phyloP scores from a whole-genome alignment of 2,797 vertebrate genomes.

The Galaxias olidus region DNA sequence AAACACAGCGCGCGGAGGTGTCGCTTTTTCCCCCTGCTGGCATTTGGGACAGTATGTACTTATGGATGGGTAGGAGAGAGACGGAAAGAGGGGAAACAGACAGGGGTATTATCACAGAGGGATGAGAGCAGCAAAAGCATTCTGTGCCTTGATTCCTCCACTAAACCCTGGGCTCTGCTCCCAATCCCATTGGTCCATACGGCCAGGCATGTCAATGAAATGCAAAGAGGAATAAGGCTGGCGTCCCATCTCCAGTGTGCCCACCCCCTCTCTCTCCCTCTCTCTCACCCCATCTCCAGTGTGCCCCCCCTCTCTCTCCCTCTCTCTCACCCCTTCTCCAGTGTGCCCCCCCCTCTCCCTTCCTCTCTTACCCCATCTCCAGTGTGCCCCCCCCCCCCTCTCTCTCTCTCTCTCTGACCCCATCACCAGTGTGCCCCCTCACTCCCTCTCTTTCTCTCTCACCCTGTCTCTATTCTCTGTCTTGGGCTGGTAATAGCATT shows the following conservation, averaged over 20 bases:
- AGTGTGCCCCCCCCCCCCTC: slow-evolving; percentile 73
- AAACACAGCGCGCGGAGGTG: slow-evolving; percentile 83
- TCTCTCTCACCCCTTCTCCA: slow-evolving; percentile 18
- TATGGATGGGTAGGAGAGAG: slow-evolving; percentile 79
- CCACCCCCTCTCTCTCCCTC: slow-evolving; percentile 52
- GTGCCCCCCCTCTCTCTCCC: slow-evolving; percentile 57
- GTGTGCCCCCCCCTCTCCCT: slow-evolving; percentile 58
- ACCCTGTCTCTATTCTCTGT: too few relatives aligned
- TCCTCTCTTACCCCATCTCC: slow-evolving; percentile 61
- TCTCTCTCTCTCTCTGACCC: slow-evolving; percentile 60
- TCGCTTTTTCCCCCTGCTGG: slow-evolving; percentile 84
- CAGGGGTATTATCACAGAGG: slow-evolving; percentile 85
- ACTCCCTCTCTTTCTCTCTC: not conserved
- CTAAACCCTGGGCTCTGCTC: slow-evolving; percentile 86
- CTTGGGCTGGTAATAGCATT: too few relatives aligned
- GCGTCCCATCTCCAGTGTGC: slow-evolving; percentile 78
- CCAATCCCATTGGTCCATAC: slow-evolving; percentile 92
- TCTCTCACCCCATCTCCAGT: slow-evolving; percentile 2
- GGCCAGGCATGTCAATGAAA: slow-evolving; percentile 98
- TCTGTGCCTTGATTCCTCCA: slow-evolving; percentile 86
- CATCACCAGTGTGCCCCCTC: slow-evolving; percentile 20
- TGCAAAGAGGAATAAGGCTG: slow-evolving; percentile 93
- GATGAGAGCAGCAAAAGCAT: slow-evolving; percentile 86
- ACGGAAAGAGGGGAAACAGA: slow-evolving; percentile 83
- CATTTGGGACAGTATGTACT: slow-evolving; percentile 88